phyloP scores from a whole-genome alignment of 30 jellyfish, hydroid and myxozoan genomes.

The Chironex yamaguchii region DNA sequence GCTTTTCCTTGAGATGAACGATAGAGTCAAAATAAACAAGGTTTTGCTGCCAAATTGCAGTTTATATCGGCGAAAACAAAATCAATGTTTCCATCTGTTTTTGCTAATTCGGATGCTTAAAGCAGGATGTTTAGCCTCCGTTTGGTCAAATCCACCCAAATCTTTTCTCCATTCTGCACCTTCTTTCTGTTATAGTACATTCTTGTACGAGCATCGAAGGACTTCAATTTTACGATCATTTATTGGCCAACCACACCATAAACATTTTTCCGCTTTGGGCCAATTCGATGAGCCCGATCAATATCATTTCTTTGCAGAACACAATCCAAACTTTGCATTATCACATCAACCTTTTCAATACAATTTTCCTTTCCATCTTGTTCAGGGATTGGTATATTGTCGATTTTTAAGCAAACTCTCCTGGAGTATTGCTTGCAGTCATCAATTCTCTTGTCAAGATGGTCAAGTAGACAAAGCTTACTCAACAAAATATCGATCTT shows the following conservation, averaged over 20 bases:
- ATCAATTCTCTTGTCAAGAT: conserved; percentile 20
- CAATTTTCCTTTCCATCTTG: conserved; percentile 25
- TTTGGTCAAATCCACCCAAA: conserved; percentile 47
- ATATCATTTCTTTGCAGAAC: conserved; percentile 40
- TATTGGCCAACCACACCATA: conserved; percentile 15
- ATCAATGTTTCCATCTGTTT: conserved; percentile 1
- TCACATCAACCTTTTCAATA: background rate
- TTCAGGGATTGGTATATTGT: conserved; percentile 26
- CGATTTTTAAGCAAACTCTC: conserved; percentile 26
- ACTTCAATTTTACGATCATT: conserved; percentile 11
- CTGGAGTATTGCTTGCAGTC: conserved; percentile 49
- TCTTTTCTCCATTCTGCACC: conserved; percentile 4
- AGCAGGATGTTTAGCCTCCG: background rate
- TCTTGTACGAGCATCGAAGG: conserved; percentile 8
- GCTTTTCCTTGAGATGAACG: background rate
- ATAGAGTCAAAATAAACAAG: background rate
- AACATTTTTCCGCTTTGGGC: conserved; percentile 16
- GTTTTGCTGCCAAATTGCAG: conserved; percentile 25
- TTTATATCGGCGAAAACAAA: conserved; percentile 41
- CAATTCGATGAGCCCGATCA: conserved; percentile 54
- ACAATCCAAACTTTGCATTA: conserved; percentile 27
- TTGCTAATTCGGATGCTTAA: conserved; percentile 48
- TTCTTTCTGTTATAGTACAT: conserved; percentile 21
- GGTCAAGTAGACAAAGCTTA: no score
- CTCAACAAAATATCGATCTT: no score